Percentiles rank a stretch among this genome's conserved stretches.
Evolutionary conservation across 2,888 invertebrate genomes (phyloP).

Genomic region (Eurytoma adleriae): DNA sequence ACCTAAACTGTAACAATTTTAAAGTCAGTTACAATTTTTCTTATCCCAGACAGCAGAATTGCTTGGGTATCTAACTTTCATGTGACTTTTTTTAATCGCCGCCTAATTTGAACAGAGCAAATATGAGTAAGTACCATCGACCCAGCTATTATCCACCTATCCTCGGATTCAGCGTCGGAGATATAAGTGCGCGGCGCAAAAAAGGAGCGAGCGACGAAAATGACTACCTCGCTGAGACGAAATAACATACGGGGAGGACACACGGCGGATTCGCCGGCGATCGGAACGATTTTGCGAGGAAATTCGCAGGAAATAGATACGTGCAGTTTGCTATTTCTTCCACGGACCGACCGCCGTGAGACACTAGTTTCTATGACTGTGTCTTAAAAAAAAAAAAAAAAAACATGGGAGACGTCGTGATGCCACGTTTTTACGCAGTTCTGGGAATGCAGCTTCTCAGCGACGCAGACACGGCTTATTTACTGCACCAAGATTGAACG

Average conservation of each 20-base stretch:
- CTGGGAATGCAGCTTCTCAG: conserved; percentile 9
- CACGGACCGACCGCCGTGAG: neutral
- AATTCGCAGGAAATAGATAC: conserved; percentile 44
- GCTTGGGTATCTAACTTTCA: too few relatives aligned
- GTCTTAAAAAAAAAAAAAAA: neutral
- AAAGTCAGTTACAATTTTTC: too few relatives aligned
- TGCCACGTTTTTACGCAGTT: conserved; percentile 20
- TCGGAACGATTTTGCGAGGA: conserved; percentile 51
- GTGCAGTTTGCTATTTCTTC: conserved; percentile 24
- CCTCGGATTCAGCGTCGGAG: conserved; percentile 30
- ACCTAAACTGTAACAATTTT: too few relatives aligned
- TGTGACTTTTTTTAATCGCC: neutral
- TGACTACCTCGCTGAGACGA: conserved; percentile 43
- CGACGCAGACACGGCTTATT: too few relatives aligned
- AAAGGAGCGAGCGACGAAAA: conserved; percentile 45
- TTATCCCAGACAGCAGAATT: too few relatives aligned
- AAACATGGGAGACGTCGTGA: neutral
- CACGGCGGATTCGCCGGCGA: conserved; percentile 29
- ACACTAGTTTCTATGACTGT: conserved; percentile 5
- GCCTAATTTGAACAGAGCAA: neutral
- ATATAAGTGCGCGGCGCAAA: conserved; percentile 1
- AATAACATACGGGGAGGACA: conserved; percentile 39
- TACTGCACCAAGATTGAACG: too few relatives aligned
- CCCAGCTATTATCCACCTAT: conserved; percentile 41
- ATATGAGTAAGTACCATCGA: conserved; percentile 15